phyloP scores from a whole-genome alignment of 2,888 invertebrate species.

The Trachelus tabidus region DNA sequence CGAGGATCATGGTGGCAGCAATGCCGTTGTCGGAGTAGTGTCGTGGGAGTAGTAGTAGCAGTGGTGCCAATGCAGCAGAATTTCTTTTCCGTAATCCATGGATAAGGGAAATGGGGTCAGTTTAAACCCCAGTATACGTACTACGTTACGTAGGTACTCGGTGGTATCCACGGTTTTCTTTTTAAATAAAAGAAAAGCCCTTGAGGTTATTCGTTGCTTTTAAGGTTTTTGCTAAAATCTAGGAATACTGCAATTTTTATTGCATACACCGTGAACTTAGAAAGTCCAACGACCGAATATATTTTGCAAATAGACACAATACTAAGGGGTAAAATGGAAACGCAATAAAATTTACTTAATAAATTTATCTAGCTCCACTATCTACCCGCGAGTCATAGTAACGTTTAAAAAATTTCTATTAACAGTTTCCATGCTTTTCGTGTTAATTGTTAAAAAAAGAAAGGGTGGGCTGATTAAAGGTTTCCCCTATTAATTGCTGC shows the following conservation, averaged over 20 bases:
- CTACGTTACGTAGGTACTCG: background rate
- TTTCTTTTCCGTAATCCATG: background rate
- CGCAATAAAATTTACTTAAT: no score
- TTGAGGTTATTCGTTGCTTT: background rate
- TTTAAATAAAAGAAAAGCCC: background rate
- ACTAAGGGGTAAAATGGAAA: background rate
- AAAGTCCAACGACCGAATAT: background rate
- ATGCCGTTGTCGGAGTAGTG: background rate
- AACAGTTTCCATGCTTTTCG: no score
- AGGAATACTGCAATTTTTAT: background rate
- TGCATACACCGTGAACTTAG: background rate
- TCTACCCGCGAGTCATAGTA: no score
- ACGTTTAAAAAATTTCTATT: no score
- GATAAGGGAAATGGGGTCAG: background rate
- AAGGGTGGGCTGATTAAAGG: no score
- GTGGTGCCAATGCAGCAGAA: background rate
- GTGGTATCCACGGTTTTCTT: background rate
- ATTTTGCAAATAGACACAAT: background rate
- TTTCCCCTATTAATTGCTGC: no score
- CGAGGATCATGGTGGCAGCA: background rate
- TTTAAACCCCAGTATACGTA: background rate
- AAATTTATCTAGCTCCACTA: no score
- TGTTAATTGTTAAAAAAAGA: no score
- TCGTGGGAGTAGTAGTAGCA: background rate
- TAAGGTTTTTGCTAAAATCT: background rate